Conservation (phyloP, 1,140 invertebrate genomes). For the Idris sp. region DNA sequence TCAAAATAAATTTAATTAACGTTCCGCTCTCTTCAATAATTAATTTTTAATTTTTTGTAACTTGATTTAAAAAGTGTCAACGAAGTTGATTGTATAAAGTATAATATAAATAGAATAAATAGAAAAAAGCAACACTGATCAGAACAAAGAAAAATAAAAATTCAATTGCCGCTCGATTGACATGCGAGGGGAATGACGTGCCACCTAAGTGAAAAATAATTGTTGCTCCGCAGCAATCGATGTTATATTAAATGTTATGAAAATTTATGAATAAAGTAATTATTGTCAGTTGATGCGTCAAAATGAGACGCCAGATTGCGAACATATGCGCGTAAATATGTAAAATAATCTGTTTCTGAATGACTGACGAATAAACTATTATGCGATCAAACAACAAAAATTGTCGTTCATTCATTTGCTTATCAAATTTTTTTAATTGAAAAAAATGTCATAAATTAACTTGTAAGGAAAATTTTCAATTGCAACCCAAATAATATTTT, state of each 20-base stretch:
- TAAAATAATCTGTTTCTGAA: conserved; percentile 70
- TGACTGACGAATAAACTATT: conserved; percentile 72
- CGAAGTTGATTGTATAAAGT: conserved; percentile 38
- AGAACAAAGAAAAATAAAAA: not conserved
- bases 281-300: conserved; percentile 70
- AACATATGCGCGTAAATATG: conserved; percentile 62
- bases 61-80: conserved; percentile 10
- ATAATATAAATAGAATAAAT: conserved; percentile 10
- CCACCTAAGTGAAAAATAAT: conserved; percentile 48
- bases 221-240: conserved; percentile 65
- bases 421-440: no score
- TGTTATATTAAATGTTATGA: conserved; percentile 73
- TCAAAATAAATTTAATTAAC: conserved; percentile 1
- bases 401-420: conserved; percentile 7
- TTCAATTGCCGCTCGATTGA: conserved; percentile 11
- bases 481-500: no score
- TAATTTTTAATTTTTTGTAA: conserved; percentile 2
- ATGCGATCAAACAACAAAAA: conserved; percentile 60
- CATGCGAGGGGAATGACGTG: conserved; percentile 46
- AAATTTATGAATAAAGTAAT: conserved; percentile 71
- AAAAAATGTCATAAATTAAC: no score
- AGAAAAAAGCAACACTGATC: conserved; percentile 1
- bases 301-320: conserved; percentile 38
- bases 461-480: no score
- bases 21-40: conserved; percentile 1